Percentiles rank a stretch among this genome's conserved stretches.
These are phyloP conservation scores for Paramormyrops kingsleyae DNA, from an alignment of 2,113 vertebrate genomes.

Conservation along the genomic window DNA sequence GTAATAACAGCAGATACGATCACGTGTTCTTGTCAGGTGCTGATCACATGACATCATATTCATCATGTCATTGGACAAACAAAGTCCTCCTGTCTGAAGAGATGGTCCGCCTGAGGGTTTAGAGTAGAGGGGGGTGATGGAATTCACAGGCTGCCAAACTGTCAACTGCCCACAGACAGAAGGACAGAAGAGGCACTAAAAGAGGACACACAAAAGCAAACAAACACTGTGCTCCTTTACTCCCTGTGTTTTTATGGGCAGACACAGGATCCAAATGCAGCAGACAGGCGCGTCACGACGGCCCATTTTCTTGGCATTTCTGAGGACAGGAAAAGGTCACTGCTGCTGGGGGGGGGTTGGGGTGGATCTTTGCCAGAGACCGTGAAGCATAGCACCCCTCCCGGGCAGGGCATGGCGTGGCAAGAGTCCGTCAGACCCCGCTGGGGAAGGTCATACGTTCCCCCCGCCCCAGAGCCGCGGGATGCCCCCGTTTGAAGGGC, in stretches of 20 bases:
- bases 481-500: background rate
- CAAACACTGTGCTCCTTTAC: background rate
- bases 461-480: background rate
- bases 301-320: constrained; percentile 37
- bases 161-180: background rate
- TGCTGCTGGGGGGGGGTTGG: background rate
- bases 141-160: background rate
- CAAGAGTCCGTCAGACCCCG: background rate
- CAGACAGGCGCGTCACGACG: constrained; percentile 24
- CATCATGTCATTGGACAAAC: background rate
- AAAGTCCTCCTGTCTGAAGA: background rate
- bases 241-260: background rate
- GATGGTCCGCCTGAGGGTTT: background rate
- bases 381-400: background rate
- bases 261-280: background rate
- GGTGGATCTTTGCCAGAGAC: background rate
- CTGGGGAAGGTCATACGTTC: background rate
- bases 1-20: background rate
- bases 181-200: background rate
- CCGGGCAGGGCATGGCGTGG: background rate
- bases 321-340: constrained; percentile 15
- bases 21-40: background rate
- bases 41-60: background rate
- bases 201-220: background rate
- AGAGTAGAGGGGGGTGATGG: background rate